These are phyloP conservation scores for Stenotaenia linearis DNA, from an alignment of 2,888 invertebrate genomes.

Conservation along the genomic window DNA sequence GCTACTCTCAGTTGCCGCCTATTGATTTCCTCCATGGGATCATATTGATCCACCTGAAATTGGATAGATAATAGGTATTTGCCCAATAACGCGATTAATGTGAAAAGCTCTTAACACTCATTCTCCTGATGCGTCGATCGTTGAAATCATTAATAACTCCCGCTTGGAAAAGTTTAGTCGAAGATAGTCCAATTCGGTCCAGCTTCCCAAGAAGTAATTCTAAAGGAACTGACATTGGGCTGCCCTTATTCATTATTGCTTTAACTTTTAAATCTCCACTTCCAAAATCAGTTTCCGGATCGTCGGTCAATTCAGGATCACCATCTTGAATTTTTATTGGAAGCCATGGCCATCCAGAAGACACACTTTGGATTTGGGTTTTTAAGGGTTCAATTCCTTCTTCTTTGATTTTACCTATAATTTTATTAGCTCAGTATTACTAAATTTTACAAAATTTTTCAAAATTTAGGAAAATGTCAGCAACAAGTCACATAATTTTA, in stretches of 20 bases:
- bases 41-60: neutral
- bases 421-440: neutral
- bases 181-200: neutral
- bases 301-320: neutral
- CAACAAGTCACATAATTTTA: too few species aligned
- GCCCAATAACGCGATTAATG: neutral
- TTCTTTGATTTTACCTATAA: neutral
- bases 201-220: neutral
- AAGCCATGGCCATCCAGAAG: neutral
- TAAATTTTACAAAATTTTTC: too few species aligned
- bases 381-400: neutral
- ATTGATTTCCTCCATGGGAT: neutral
- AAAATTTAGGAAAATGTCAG: too few species aligned
- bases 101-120: neutral
- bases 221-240: neutral
- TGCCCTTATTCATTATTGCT: neutral
- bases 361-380: neutral
- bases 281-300: neutral
- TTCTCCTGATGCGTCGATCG: neutral
- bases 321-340: neutral
- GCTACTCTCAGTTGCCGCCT: neutral
- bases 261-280: neutral
- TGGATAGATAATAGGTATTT: neutral
- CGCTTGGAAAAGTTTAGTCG: neutral
- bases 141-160: neutral